A percentile compares a stretch with the other conserved stretches of the same genome.
phyloP scores from a whole-genome alignment of 2,888 invertebrate species.

The Abrostola tripartita region DNA sequence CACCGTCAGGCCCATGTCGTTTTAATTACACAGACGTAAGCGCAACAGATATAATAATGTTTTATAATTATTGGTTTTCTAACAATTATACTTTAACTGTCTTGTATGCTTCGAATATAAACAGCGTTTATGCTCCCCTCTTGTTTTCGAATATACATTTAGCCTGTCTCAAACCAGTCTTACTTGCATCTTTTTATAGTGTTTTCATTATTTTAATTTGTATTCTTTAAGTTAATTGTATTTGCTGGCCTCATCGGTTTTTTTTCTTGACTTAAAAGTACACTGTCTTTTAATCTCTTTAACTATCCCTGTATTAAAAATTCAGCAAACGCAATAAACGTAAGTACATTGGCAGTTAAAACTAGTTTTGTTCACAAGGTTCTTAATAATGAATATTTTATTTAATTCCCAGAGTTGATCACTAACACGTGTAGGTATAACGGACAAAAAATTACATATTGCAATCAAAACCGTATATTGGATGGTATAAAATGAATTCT shows the following conservation, averaged over 20 bases:
- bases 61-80: conserved; percentile 1
- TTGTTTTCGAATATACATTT: background rate
- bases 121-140: too few species aligned
- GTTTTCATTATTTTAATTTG: background rate
- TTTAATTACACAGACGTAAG: background rate
- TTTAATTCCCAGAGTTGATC: background rate
- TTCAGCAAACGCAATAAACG: too few species aligned
- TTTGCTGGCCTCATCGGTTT: too few species aligned
- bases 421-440: conserved; percentile 1
- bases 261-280: too few species aligned
- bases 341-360: too few species aligned
- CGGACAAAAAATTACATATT: background rate
- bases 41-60: background rate
- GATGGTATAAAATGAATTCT: conserved; percentile 10
- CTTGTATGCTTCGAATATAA: background rate
- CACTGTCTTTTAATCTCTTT: too few species aligned
- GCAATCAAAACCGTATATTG: background rate
- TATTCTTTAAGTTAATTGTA: too few species aligned
- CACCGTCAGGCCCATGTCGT: background rate
- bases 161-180: background rate
- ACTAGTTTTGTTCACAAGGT: background rate
- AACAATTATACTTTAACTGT: background rate
- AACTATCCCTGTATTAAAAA: too few species aligned
- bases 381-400: background rate
- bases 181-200: too few species aligned